Conservation (phyloP, 2,797 vertebrate genomes). For the Periophthalmus magnuspinnatus region DNA sequence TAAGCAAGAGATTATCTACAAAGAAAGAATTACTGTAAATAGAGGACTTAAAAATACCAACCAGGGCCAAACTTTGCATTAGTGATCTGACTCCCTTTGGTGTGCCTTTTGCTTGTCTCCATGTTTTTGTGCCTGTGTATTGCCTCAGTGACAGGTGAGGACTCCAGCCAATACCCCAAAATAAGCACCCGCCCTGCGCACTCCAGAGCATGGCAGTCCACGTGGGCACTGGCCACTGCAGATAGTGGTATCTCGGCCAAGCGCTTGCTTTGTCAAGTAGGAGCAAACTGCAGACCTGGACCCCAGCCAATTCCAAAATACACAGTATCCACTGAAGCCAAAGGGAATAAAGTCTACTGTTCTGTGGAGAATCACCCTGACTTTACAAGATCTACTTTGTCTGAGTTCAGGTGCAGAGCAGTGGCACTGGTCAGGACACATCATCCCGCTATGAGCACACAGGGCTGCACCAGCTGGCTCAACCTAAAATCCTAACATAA, state of each 20-base stretch:
- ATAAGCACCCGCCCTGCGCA: conserved; percentile 20
- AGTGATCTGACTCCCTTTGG: conserved; percentile 8
- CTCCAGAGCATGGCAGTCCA: conserved; percentile 18
- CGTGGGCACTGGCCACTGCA: conserved; percentile 10
- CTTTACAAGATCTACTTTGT: conserved; percentile 8
- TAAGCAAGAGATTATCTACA: conserved; percentile 21
- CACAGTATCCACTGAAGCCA: conserved; percentile 19
- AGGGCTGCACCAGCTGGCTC: neutral
- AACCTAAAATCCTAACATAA: too few relatives aligned
- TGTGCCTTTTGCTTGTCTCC: neutral
- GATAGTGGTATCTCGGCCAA: conserved; percentile 24
- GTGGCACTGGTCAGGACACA: neutral
- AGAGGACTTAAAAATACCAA: conserved; percentile 14
- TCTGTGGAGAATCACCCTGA: conserved; percentile 15
- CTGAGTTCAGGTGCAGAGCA: conserved; percentile 1
- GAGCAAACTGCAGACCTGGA: conserved; percentile 21
- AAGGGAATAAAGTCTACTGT: conserved; percentile 18
- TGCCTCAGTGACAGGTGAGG: conserved; percentile 12
- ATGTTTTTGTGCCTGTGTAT: neutral
- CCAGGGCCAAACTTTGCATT: conserved; percentile 12
- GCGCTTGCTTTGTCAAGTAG: conserved; percentile 20
- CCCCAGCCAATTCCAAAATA: conserved; percentile 7
- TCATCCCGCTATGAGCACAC: neutral
- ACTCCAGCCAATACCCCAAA: conserved; percentile 8
- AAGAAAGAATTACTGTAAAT: conserved; percentile 17